Conservation (phyloP, 1,140 invertebrate genomes). For the Drosophila carrolli region DNA sequence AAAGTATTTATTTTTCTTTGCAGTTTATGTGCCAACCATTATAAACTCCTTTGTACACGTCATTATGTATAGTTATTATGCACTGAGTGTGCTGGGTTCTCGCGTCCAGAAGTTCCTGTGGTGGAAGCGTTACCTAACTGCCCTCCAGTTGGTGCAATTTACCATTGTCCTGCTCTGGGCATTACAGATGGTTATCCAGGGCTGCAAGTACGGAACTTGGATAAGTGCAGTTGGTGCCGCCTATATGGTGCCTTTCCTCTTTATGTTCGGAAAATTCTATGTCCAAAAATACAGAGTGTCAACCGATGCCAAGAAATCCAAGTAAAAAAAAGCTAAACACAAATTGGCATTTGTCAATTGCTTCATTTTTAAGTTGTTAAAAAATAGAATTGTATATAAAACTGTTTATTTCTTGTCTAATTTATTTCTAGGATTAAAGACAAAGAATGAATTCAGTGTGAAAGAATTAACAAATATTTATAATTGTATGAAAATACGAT, state of each 20-base stretch:
- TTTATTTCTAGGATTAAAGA: neutral
- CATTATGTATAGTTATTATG: conserved; percentile 97
- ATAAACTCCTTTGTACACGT: conserved; percentile 96
- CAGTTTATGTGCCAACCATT: conserved; percentile 94
- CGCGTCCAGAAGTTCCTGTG: conserved; percentile 92
- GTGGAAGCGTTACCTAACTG: conserved; percentile 98
- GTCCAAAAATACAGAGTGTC: conserved; percentile 37
- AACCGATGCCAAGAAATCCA: conserved; percentile 3
- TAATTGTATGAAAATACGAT: conserved; percentile 5
- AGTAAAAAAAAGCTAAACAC: neutral
- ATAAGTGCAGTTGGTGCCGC: conserved; percentile 37
- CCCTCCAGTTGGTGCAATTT: conserved; percentile 88
- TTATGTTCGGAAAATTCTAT: conserved; percentile 72
- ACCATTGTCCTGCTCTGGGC: conserved; percentile 59
- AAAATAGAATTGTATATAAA: too few species aligned
- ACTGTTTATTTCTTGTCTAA: neutral
- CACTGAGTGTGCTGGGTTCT: conserved; percentile 92
- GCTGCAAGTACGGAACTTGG: conserved; percentile 58
- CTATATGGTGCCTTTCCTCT: conserved; percentile 67
- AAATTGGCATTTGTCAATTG: neutral
- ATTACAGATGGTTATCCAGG: conserved; percentile 27
- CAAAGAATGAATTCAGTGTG: neutral
- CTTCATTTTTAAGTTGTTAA: too few species aligned
- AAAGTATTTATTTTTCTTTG: conserved; percentile 58
- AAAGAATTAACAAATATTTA: neutral